Percentiles rank a stretch among this genome's conserved stretches.
These are phyloP conservation scores for Crax fasciolata DNA, from an alignment of 2,797 vertebrate genomes.

Conservation along the genomic window DNA sequence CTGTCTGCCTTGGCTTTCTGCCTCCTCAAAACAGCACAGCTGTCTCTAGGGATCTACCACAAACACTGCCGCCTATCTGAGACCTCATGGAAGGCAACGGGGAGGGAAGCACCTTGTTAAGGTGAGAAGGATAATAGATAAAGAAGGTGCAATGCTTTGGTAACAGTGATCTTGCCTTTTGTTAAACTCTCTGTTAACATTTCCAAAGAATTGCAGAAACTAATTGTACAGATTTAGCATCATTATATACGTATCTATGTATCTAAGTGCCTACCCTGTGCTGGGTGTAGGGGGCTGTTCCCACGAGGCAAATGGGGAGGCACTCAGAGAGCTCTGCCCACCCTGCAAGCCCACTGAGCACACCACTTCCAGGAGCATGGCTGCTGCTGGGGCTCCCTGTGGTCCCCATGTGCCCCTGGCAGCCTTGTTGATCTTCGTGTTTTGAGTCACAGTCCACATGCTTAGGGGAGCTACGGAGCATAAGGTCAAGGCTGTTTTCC, in stretches of 20 bases:
- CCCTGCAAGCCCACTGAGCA: neutral
- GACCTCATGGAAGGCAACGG: neutral
- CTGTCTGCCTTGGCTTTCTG: constrained; percentile 47
- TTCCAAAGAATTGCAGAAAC: neutral
- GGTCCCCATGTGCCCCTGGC: neutral
- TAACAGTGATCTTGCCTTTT: neutral
- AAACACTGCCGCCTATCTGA: neutral
- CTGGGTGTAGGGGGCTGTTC: neutral
- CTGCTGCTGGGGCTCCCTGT: neutral
- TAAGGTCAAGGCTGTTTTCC: neutral
- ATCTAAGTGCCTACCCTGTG: rapidly evolving
- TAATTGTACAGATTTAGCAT: rapidly evolving
- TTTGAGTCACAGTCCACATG: neutral
- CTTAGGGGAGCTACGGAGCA: neutral
- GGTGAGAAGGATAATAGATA: neutral
- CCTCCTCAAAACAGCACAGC: constrained; percentile 35
- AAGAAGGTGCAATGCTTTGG: neutral
- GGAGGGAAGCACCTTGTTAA: neutral
- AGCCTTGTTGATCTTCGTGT: neutral
- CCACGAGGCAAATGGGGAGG: neutral
- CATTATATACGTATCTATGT: neutral
- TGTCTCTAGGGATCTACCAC: neutral
- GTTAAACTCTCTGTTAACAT: neutral
- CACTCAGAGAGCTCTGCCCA: neutral
- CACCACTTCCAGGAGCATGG: neutral